Percentiles rank a stretch among this genome's conserved stretches.
These are phyloP conservation scores for Popillia japonica DNA, from an alignment of 1,140 invertebrate genomes.

Conservation along the genomic window DNA sequence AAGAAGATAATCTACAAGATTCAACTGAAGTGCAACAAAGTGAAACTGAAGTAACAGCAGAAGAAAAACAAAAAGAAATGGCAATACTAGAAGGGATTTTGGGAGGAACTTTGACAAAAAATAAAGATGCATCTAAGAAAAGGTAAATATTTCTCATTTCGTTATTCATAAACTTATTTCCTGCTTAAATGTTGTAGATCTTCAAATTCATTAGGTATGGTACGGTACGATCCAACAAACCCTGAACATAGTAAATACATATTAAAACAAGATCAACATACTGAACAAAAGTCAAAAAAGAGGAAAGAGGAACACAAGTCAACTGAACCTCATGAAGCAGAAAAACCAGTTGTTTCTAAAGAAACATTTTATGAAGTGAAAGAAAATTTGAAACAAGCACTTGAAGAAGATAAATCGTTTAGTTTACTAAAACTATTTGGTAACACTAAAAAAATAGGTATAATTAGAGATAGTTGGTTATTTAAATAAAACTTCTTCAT, in stretches of 20 bases:
- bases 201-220: conserved; percentile 58
- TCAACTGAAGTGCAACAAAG: too few relatives aligned
- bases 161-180: background rate
- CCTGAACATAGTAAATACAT: conserved; percentile 66
- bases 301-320: conserved; percentile 22
- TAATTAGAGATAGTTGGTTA: background rate
- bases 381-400: conserved; percentile 65
- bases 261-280: conserved; percentile 50
- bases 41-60: conserved; percentile 52
- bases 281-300: conserved; percentile 53
- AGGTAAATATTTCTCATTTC: background rate
- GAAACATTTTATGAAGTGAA: conserved; percentile 71
- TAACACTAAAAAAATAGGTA: conserved; percentile 29
- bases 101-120: conserved; percentile 55
- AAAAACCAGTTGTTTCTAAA: background rate
- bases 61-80: conserved; percentile 67
- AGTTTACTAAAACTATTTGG: conserved; percentile 26
- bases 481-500: background rate
- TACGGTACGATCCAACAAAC: conserved; percentile 69
- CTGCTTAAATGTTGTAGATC: background rate
- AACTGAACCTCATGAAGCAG: background rate
- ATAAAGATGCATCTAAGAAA: conserved; percentile 17
- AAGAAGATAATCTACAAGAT: conserved; percentile 40
- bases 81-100: conserved; percentile 68
- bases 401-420: conserved; percentile 48